Conservation (phyloP, 2,888 invertebrate species). For the Trilocha varians region DNA sequence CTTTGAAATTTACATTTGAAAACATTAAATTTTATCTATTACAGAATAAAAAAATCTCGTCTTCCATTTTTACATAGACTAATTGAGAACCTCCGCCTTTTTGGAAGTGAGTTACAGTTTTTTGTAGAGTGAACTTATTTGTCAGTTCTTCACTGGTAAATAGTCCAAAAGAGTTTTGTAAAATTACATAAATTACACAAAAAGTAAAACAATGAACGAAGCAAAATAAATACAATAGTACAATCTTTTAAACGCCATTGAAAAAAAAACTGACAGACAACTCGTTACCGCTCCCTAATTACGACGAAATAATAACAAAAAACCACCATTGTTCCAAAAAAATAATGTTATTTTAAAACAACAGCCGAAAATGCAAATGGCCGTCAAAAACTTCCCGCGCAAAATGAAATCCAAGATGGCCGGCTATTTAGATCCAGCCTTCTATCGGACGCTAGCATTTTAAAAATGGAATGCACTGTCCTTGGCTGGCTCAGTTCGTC, state of each 20-base stretch:
- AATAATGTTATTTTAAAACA: conserved; percentile 15
- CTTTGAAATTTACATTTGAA: too few species aligned
- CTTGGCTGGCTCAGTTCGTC: conserved; percentile 64
- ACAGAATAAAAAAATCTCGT: too few species aligned
- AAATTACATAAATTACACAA: too few species aligned
- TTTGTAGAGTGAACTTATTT: too few species aligned
- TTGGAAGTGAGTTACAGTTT: too few species aligned
- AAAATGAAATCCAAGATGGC: conserved; percentile 67
- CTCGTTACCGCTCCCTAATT: conserved; percentile 66
- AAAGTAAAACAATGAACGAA: too few species aligned
- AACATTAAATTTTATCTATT: too few species aligned
- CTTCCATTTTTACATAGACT: too few species aligned
- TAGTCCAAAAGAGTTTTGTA: too few species aligned
- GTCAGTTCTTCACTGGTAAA: too few species aligned
- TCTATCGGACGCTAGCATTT: conserved; percentile 70
- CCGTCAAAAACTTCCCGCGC: conserved; percentile 48
- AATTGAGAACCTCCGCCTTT: too few species aligned
- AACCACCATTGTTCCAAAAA: conserved; percentile 53
- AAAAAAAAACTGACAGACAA: conserved; percentile 8
- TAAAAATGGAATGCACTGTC: conserved; percentile 73
- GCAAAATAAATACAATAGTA: too few species aligned
- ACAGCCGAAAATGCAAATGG: conserved; percentile 40
- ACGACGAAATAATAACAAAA: conserved; percentile 58
- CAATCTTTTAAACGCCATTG: background rate
- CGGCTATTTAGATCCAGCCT: conserved; percentile 67